phyloP scores from a whole-genome alignment of 1,140 invertebrate species.

The Acromyrmex heyeri region DNA sequence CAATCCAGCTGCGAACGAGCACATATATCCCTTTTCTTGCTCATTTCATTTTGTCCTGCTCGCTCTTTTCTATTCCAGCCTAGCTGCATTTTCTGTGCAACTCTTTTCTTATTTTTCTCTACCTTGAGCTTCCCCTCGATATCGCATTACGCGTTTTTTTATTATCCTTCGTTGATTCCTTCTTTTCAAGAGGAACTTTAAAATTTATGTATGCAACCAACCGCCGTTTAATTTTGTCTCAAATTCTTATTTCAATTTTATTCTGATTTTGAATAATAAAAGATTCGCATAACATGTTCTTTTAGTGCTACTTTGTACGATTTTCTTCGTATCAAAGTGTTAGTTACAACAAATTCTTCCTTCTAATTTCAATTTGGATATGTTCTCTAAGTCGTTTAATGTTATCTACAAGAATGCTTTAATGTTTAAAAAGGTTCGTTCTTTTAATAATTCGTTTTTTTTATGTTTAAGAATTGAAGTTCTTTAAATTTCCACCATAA shows the following conservation, averaged over 20 bases:
- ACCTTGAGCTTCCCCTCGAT: not conserved
- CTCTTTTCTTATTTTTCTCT: not conserved
- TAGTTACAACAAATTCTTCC: not conserved
- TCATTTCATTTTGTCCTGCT: not conserved
- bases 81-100: not conserved
- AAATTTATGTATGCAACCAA: not conserved
- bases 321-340: not conserved
- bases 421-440: not conserved
- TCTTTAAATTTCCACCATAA: conserved; percentile 1
- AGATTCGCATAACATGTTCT: not conserved
- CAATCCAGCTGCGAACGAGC: not conserved
- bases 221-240: not conserved
- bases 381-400: not conserved
- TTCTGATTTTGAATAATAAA: not conserved
- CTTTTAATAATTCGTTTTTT: not conserved
- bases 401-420: not conserved
- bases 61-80: not conserved
- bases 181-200: not conserved
- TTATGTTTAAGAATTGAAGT: not conserved
- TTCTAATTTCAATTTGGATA: not conserved
- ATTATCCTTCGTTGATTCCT: not conserved
- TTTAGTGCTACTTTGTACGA: not conserved
- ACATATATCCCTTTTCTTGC: not conserved
- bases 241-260: conserved; percentile 6
- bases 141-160: conserved; percentile 5